Base-by-base conservation (phyloP, 2,888 invertebrate genomes). In the Trissolcus brochymenae region DNA sequence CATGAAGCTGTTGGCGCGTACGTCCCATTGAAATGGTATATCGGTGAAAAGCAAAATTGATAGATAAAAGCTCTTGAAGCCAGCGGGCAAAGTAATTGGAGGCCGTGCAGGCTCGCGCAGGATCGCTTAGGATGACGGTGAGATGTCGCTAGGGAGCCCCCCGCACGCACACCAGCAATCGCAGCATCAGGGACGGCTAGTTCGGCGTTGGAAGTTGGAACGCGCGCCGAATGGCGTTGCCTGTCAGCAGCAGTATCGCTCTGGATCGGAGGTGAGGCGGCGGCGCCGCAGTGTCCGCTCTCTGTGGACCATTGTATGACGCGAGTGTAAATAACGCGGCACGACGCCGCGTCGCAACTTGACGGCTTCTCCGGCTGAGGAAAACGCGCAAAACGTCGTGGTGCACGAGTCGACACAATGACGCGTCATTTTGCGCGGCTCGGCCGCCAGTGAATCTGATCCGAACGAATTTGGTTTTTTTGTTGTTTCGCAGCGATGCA, bases 211-310 rank as follows among this genome's bases (percentile, higher is more conserved):
- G 46, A 35, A 11, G 17, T 16, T 17, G 51, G 46, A 35, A 11
- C 35, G 35, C 35, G 41, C 16, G 60, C 17, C 49, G 40, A 25
- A 59, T 49, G 61, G 61, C 62, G 62, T 54, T 54, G 21, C 14
- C n/a, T 41, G 62, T 53, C 62, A 54, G 14, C 7, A 16, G 17
- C 62, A 53, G 62, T 50, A 53, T 41, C 62, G 11, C 29, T 3
- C 59, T 14, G 11, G 25, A n/a, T 6, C 40, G 53, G 29, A 59
- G 60, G 68, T 17, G 66, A 57, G 61, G 61, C 70, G 56, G 62
- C 62, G 62, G 62, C 62, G 62, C 64, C 62, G 62, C 64, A 71
- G 71, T 71, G 64, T 64, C 53, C 64, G 64, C 71, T 53, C 71
- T 64, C 64, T 55, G 43, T 59, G 64, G 57, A 71, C 57, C 64